Percentiles rank a stretch among this genome's conserved stretches.
Evolutionary conservation across 2,888 invertebrate species (phyloP).

Genomic region (Mythimna albipuncta): DNA sequence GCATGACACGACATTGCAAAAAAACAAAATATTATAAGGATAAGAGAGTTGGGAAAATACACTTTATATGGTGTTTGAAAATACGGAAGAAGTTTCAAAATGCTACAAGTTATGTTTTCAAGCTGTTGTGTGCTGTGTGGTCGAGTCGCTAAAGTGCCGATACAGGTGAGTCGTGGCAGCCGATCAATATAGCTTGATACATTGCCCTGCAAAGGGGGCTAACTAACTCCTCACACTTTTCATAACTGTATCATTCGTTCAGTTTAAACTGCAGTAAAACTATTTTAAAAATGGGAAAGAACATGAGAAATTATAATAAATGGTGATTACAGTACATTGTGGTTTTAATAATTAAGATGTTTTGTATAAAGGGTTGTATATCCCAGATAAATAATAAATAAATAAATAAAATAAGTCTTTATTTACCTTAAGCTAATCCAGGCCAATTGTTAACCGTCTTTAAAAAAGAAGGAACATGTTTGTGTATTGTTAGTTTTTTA

Average conservation of each 20-base stretch:
- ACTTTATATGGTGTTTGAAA: not conserved
- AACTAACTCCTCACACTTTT: not conserved
- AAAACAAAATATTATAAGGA: not conserved
- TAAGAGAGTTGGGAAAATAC: not conserved
- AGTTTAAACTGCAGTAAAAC: not conserved
- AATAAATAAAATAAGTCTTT: no score
- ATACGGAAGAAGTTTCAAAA: not conserved
- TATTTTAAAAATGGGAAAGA: not conserved
- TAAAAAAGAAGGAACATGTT: no score
- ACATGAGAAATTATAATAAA: not conserved
- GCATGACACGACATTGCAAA: no score
- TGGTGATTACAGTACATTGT: not conserved
- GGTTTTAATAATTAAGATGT: no score
- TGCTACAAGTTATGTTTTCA: no score
- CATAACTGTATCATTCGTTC: not conserved
- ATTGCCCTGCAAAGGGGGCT: constrained; percentile 18
- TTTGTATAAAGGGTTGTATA: no score
- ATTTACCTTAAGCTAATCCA: no score
- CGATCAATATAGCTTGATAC: constrained; percentile 51
- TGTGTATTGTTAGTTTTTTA: no score
- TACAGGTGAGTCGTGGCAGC: constrained; percentile 16
- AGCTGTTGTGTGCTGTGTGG: not conserved
- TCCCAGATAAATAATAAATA: no score
- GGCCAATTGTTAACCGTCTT: no score
- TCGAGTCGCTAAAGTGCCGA: constrained; percentile 5